Percentiles rank a stretch among this genome's conserved stretches.
Evolutionary conservation across 2,797 vertebrate genomes (phyloP).

Genomic region (Spheniscus humboldti): DNA sequence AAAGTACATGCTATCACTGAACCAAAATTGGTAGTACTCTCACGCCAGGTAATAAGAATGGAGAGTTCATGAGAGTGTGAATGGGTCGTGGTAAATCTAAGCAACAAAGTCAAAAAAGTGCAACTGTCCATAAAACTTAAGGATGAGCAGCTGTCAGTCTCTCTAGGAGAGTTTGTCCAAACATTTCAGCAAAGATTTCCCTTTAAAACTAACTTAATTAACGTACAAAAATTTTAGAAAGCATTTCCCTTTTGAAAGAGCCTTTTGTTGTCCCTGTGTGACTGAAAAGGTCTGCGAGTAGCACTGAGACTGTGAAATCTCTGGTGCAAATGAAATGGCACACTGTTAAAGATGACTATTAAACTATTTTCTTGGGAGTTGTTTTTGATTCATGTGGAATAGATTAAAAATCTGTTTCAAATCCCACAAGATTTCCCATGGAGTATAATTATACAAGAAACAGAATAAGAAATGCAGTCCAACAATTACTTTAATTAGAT

Average conservation of each 20-base stretch:
- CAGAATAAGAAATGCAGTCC: conserved; percentile 70
- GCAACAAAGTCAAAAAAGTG: background rate
- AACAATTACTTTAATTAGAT: conserved; percentile 76
- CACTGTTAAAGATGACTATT: conserved; percentile 67
- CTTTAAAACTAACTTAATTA: conserved; percentile 57
- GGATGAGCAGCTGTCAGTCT: background rate
- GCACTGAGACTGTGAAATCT: background rate
- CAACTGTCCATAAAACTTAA: background rate
- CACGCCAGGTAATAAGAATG: background rate
- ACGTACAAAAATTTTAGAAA: background rate
- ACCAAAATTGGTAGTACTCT: background rate
- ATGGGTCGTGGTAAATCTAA: background rate
- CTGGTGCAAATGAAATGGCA: conserved; percentile 18
- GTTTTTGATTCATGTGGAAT: conserved; percentile 73
- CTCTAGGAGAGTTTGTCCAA: background rate
- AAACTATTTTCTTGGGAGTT: conserved; percentile 70
- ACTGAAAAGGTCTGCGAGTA: background rate
- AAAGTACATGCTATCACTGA: background rate
- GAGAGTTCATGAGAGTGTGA: background rate
- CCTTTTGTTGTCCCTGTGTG: conserved; percentile 33
- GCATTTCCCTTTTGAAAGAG: background rate
- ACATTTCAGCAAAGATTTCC: background rate
- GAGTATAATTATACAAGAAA: conserved; percentile 73
- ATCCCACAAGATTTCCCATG: conserved; percentile 63
- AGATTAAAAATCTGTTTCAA: conserved; percentile 72